Conservation (phyloP, 2,888 invertebrate genomes). For the Phengaris arion region DNA sequence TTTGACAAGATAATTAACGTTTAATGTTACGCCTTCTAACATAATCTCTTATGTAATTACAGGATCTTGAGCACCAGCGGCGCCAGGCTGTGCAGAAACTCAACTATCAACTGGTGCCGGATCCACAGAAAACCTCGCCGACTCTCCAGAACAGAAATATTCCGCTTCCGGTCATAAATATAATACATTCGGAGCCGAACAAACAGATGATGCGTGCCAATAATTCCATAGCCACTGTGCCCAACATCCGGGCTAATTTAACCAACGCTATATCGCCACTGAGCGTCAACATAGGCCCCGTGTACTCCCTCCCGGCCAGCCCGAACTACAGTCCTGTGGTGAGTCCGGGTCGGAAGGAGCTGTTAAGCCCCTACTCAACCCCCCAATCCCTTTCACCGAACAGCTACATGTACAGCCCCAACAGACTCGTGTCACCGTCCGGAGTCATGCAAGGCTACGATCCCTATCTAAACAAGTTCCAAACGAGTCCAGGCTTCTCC, state of each 20-base stretch:
- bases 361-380: constrained; percentile 64
- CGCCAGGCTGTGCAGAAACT: constrained; percentile 46
- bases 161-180: constrained; percentile 59
- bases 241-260: constrained; percentile 43
- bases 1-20: not conserved
- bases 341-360: constrained; percentile 62
- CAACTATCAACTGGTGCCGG: constrained; percentile 53
- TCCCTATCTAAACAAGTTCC: constrained; percentile 70
- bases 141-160: constrained; percentile 47
- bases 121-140: constrained; percentile 45
- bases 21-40: not conserved
- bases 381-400: constrained; percentile 66
- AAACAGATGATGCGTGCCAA: constrained; percentile 50
- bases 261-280: constrained; percentile 61
- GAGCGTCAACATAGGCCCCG: constrained; percentile 59
- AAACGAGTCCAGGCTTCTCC: constrained; percentile 59
- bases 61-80: constrained; percentile 56
- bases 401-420: constrained; percentile 58
- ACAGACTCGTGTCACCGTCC: constrained; percentile 55
- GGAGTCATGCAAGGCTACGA: constrained; percentile 61
- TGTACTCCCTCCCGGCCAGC: constrained; percentile 57
- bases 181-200: constrained; percentile 52
- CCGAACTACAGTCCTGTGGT: constrained; percentile 65
- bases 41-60: constrained; percentile 47
- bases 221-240: constrained; percentile 42